phyloP scores from a whole-genome alignment of 2,888 invertebrate genomes.

The Scotopteryx bipunctaria region DNA sequence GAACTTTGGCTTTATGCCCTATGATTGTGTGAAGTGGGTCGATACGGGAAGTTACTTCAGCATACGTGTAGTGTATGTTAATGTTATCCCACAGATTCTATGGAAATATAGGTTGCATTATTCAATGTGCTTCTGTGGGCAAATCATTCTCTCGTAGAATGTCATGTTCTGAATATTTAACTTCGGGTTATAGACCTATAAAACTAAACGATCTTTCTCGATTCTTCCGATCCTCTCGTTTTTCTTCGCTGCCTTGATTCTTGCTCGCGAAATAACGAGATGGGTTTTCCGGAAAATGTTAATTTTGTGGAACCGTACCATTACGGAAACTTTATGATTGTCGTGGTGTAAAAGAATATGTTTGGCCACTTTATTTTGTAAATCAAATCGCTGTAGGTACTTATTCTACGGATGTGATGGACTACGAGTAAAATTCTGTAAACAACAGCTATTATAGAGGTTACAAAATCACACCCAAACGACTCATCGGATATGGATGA shows the following conservation, averaged over 20 bases:
- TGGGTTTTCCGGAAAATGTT: background rate
- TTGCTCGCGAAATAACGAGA: background rate
- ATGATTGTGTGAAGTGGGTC: constrained; percentile 21
- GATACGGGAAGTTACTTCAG: constrained; percentile 18
- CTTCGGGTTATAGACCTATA: background rate
- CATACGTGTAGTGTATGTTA: constrained; percentile 3
- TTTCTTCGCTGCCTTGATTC: constrained; percentile 24
- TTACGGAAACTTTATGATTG: no score
- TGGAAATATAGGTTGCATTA: constrained; percentile 6
- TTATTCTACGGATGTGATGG: no score
- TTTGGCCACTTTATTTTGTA: no score
- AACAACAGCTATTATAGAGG: no score
- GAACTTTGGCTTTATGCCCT: constrained; percentile 26
- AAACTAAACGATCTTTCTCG: constrained; percentile 1
- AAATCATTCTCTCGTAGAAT: background rate
- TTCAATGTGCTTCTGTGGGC: background rate
- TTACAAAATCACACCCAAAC: no score
- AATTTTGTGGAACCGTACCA: background rate
- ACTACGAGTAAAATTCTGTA: no score
- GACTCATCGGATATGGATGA: no score
- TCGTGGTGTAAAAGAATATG: no score
- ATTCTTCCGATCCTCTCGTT: constrained; percentile 12
- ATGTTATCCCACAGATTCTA: constrained; percentile 9
- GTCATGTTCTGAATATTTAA: constrained; percentile 8
- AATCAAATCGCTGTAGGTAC: no score